Evolutionary conservation across 2,888 invertebrate species (phyloP).

Genomic region (Loripinus fragilis): DNA sequence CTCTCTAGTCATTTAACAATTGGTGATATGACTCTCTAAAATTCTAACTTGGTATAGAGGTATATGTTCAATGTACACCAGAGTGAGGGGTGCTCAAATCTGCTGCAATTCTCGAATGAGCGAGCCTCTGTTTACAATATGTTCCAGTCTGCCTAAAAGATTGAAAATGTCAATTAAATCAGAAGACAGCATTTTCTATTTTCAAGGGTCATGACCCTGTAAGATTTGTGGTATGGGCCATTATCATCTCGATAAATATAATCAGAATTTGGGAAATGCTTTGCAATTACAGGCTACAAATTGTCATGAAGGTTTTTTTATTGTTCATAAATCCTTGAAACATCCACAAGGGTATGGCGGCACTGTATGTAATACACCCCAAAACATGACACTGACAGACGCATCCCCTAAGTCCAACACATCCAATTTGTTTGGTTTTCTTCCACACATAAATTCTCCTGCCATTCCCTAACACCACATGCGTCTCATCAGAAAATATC

Average conservation of each 20-base stretch:
- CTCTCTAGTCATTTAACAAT: too few species aligned
- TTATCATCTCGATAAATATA: slow-evolving; percentile 35
- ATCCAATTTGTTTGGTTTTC: slow-evolving; percentile 15
- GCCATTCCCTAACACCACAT: slow-evolving; percentile 24
- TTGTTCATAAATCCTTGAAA: slow-evolving; percentile 27
- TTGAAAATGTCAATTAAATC: too few species aligned
- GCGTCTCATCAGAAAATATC: slow-evolving; percentile 31
- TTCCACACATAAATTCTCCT: slow-evolving; percentile 29
- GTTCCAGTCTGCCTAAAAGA: too few species aligned
- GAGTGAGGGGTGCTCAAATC: too few species aligned
- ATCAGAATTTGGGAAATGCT: not conserved
- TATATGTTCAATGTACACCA: too few species aligned
- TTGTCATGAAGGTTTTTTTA: slow-evolving; percentile 18
- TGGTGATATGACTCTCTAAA: too few species aligned
- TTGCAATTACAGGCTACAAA: slow-evolving; percentile 29
- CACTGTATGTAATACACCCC: slow-evolving; percentile 27
- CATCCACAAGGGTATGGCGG: slow-evolving; percentile 14
- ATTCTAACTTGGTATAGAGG: too few species aligned
- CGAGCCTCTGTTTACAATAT: too few species aligned
- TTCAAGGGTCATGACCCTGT: too few species aligned
- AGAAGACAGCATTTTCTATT: too few species aligned
- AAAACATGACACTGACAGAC: slow-evolving; percentile 13
- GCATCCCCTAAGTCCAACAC: slow-evolving; percentile 12
- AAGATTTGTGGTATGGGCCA: too few species aligned
- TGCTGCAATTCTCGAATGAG: too few species aligned